Percentiles rank a stretch among this genome's conserved stretches.
Evolutionary conservation across 2,888 invertebrate genomes (phyloP).

Genomic region (Xanthia togata): DNA sequence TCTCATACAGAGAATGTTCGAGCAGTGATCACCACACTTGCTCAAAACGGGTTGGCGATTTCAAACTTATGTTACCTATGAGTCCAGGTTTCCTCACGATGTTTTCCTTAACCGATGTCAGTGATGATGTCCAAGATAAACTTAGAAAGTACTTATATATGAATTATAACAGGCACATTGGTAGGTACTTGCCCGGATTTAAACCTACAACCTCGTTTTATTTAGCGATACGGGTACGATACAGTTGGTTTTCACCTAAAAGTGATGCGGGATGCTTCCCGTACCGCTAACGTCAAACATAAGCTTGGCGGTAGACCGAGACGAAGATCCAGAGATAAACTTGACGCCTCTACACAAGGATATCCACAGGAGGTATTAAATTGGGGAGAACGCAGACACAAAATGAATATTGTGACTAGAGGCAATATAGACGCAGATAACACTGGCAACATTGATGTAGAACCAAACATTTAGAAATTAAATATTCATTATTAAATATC

Average conservation of each 20-base stretch:
- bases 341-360: constrained; percentile 26
- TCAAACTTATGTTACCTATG: no score
- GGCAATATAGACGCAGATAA: constrained; percentile 16
- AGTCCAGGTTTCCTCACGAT: no score
- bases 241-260: not conserved
- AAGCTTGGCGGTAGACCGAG: constrained; percentile 42
- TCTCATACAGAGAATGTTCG: no score
- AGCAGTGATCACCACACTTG: no score
- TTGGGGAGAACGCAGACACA: constrained; percentile 14
- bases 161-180: no score
- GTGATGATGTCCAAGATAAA: no score
- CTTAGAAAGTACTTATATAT: no score
- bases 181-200: no score
- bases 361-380: constrained; percentile 46
- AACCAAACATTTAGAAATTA: constrained; percentile 32
- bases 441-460: constrained; percentile 32
- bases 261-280: constrained; percentile 4
- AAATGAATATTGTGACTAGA: constrained; percentile 23
- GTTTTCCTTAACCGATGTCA: no score
- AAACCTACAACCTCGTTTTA: not conserved
- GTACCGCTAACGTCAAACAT: constrained; percentile 17
- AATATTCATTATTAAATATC: constrained; percentile 53
- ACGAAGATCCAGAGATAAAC: constrained; percentile 52
- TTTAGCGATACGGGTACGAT: not conserved
- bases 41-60: no score